phyloP scores from a whole-genome alignment of 2,797 vertebrate genomes.

The Euphonia xanthogaster region DNA sequence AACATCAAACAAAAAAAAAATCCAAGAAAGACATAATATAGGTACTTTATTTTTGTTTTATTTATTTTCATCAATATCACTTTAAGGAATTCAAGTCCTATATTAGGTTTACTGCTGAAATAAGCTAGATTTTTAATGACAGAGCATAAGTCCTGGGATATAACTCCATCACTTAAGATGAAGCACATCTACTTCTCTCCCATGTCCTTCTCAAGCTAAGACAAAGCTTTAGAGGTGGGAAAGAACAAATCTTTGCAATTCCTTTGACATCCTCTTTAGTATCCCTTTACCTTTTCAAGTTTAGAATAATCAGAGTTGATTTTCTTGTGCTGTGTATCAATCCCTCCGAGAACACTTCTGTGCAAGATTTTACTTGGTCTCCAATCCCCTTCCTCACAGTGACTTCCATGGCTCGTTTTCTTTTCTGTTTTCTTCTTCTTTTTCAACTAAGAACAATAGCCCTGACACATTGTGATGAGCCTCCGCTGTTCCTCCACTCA shows the following conservation, averaged over 20 bases:
- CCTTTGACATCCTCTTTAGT: neutral
- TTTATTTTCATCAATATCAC: neutral
- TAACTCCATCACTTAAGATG: neutral
- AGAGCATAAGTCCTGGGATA: neutral
- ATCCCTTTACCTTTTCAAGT: neutral
- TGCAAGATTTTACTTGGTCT: neutral
- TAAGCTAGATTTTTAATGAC: neutral
- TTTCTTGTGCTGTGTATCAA: neutral
- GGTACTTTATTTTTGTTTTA: neutral
- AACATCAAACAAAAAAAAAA: neutral
- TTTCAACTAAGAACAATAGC: neutral
- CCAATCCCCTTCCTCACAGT: neutral
- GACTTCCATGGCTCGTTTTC: neutral
- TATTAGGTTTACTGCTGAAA: neutral
- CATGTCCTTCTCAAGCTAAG: neutral
- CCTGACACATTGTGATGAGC: neutral
- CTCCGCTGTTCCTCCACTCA: neutral
- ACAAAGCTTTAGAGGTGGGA: neutral
- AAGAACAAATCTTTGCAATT: neutral
- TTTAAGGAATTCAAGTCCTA: neutral
- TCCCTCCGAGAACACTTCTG: neutral
- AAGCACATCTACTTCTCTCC: neutral
- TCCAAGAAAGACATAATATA: rapidly evolving
- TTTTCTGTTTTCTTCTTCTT: neutral
- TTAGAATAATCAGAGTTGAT: neutral